A percentile compares a stretch with the other conserved stretches of the same genome.
Evolutionary conservation across 2,888 invertebrate species (phyloP).

Genomic region (Andrena flavipes): DNA sequence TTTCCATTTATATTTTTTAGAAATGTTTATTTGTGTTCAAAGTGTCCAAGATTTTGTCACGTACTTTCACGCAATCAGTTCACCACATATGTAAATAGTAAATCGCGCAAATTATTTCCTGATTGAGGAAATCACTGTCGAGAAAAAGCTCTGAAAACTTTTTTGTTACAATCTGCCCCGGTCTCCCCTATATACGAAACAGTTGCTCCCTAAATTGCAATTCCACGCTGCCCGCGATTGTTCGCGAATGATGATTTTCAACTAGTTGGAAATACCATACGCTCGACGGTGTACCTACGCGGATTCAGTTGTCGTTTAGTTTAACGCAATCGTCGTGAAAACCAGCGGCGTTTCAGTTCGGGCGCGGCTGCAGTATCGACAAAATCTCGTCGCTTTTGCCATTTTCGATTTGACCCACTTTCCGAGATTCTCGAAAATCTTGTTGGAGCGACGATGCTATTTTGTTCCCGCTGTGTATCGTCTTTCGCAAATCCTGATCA

Average conservation of each 20-base stretch:
- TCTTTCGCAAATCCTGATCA: not conserved
- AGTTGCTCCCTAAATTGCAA: not conserved
- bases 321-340: constrained; percentile 34
- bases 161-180: too few relatives aligned
- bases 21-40: too few relatives aligned
- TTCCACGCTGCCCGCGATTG: not conserved
- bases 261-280: not conserved
- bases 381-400: constrained; percentile 38
- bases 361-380: constrained; percentile 41
- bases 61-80: too few relatives aligned
- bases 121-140: too few relatives aligned
- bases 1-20: too few relatives aligned
- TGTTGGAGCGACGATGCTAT: not conserved
- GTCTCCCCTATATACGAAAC: not conserved
- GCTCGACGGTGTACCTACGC: not conserved
- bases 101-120: too few relatives aligned
- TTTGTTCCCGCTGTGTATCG: constrained; percentile 6
- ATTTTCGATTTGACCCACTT: constrained; percentile 42
- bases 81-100: too few relatives aligned
- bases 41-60: too few relatives aligned
- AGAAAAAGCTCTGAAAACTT: too few relatives aligned
- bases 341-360: constrained; percentile 32
- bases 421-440: constrained; percentile 1
- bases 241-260: constrained; percentile 18
- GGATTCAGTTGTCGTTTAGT: constrained; percentile 17